Conservation (phyloP, 1,140 invertebrate species). For the Babylonia areolata region DNA sequence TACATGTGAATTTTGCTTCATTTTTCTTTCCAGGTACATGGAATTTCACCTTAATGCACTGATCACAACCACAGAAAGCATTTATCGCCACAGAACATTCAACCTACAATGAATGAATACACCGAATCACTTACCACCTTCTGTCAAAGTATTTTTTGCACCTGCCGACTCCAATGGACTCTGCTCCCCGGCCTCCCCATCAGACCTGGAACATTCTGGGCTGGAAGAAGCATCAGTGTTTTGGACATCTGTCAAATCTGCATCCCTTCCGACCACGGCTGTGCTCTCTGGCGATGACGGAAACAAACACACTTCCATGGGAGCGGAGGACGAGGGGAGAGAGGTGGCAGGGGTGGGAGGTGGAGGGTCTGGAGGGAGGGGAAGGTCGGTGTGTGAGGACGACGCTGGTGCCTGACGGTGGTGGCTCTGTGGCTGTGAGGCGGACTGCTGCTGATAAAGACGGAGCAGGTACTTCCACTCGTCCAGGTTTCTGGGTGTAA, state of each 20-base stretch:
- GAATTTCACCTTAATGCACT: too few relatives aligned
- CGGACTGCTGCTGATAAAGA: constrained; percentile 8
- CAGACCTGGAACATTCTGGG: not conserved
- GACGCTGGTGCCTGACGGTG: not conserved
- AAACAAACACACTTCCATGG: not conserved
- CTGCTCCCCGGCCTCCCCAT: not conserved
- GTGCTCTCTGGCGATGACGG: not conserved
- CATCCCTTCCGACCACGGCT: not conserved
- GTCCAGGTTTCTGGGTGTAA: constrained; percentile 37
- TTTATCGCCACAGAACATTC: too few relatives aligned
- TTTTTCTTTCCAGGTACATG: too few relatives aligned
- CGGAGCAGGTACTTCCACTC: constrained; percentile 49
- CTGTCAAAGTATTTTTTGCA: too few relatives aligned
- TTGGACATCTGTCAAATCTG: not conserved
- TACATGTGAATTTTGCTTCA: too few relatives aligned
- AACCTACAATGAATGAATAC: too few relatives aligned
- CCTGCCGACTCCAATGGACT: not conserved
- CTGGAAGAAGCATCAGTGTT: not conserved
- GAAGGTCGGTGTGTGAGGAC: not conserved
- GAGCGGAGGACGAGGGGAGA: not conserved
- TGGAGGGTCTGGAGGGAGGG: not conserved
- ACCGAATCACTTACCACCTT: too few relatives aligned
- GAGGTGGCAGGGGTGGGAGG: not conserved
- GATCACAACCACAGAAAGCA: too few relatives aligned
- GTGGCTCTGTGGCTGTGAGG: not conserved